Percentiles rank a stretch among this genome's conserved stretches.
phyloP scores from a whole-genome alignment of 2,888 invertebrate genomes.

The Eumacrocentrus americanus region DNA sequence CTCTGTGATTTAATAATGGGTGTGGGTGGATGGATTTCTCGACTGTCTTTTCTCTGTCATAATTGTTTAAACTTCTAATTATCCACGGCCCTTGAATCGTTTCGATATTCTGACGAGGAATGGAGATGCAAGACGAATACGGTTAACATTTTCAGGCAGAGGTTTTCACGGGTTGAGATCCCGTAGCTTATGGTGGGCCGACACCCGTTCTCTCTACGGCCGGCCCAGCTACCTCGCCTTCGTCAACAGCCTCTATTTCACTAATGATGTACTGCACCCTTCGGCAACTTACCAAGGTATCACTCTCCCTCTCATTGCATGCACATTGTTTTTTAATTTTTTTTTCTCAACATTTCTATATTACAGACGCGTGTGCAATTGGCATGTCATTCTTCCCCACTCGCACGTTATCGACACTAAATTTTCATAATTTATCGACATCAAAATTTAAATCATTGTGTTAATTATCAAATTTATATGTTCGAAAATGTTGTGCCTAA shows the following conservation, averaged over 20 bases:
- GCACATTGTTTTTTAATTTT: slow-evolving; percentile 34
- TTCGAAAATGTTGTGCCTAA: background rate
- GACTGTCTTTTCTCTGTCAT: too few relatives aligned
- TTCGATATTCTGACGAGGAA: too few relatives aligned
- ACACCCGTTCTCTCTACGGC: slow-evolving; percentile 50
- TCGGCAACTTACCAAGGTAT: slow-evolving; percentile 56
- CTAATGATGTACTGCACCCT: slow-evolving; percentile 54
- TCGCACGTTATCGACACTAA: background rate
- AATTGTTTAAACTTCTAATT: too few relatives aligned
- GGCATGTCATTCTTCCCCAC: background rate
- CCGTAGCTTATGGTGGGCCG: slow-evolving; percentile 57
- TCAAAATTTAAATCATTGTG: background rate
- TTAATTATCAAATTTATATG: background rate
- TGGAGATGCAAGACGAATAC: too few relatives aligned
- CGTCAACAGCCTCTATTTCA: slow-evolving; percentile 59
- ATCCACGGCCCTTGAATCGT: too few relatives aligned
- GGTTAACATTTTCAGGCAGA: slow-evolving; percentile 51
- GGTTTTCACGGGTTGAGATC: slow-evolving; percentile 55
- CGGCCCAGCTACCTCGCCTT: slow-evolving; percentile 53
- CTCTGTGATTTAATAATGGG: slow-evolving; percentile 16
- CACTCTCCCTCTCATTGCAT: slow-evolving; percentile 35
- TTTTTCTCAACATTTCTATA: slow-evolving; percentile 13
- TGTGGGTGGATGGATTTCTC: background rate
- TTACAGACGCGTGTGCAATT: slow-evolving; percentile 15
- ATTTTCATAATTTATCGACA: too few relatives aligned